A percentile compares a stretch with the other conserved stretches of the same genome.
Evolutionary conservation across 2,888 invertebrate species (phyloP).

Genomic region (Hydropsyche betteni): DNA sequence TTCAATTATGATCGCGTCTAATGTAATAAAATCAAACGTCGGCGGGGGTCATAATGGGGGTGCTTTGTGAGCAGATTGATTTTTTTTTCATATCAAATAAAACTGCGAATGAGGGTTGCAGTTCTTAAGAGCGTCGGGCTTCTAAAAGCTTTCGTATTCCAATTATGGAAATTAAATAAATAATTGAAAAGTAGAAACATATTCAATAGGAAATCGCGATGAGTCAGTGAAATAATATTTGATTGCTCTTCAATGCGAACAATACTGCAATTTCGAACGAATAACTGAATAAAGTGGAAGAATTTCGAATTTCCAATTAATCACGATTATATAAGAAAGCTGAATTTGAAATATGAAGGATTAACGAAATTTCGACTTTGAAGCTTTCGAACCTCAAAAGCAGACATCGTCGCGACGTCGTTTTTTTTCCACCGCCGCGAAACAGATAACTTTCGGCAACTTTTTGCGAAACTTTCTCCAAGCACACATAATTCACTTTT

Average conservation of each 20-base stretch:
- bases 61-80: conserved; percentile 18
- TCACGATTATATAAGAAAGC: too few relatives aligned
- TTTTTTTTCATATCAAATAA: conserved; percentile 17
- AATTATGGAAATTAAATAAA: too few relatives aligned
- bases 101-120: not conserved
- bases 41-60: conserved; percentile 15
- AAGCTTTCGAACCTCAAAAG: too few relatives aligned
- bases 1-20: not conserved
- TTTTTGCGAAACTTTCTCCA: conserved; percentile 5
- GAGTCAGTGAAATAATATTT: too few relatives aligned
- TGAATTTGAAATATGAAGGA: too few relatives aligned
- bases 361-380: too few relatives aligned
- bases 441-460: not conserved
- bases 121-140: not conserved
- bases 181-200: too few relatives aligned
- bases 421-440: not conserved
- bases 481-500: conserved; percentile 20
- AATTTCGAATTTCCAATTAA: too few relatives aligned
- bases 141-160: not conserved
- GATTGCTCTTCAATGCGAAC: too few relatives aligned
- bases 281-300: too few relatives aligned
- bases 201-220: too few relatives aligned
- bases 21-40: conserved; percentile 23
- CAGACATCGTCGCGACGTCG: not conserved
- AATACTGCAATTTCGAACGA: too few relatives aligned